These are phyloP conservation scores for Drosophila nigrodunni DNA, from an alignment of 1,140 invertebrate species.

Conservation along the genomic window DNA sequence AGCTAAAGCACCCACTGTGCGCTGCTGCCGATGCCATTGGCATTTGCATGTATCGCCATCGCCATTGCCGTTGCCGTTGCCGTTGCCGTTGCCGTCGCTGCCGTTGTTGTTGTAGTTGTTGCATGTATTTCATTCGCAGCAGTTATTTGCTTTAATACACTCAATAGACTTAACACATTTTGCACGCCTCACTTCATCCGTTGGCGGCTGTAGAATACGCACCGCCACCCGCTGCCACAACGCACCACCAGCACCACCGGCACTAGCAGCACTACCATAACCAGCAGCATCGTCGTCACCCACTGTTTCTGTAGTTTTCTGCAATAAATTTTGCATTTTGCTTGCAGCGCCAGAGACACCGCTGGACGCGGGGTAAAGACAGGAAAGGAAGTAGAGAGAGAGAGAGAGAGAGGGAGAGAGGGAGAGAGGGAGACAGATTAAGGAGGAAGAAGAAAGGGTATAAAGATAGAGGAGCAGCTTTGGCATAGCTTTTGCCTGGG, in stretches of 20 bases:
- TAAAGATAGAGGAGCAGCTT: slow-evolving; percentile 9
- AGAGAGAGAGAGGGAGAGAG: not conserved
- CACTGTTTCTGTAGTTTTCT: slow-evolving; percentile 68
- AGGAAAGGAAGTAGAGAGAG: no score
- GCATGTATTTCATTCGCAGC: slow-evolving; percentile 78
- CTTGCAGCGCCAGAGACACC: slow-evolving; percentile 64
- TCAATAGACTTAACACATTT: slow-evolving; percentile 83
- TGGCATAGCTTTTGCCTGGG: slow-evolving; percentile 22
- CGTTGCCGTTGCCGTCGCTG: not conserved
- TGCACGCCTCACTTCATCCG: slow-evolving; percentile 67
- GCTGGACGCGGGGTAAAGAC: slow-evolving; percentile 7
- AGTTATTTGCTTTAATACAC: slow-evolving; percentile 83
- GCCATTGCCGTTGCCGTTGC: slow-evolving; percentile 14
- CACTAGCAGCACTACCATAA: slow-evolving; percentile 4
- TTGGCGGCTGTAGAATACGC: not conserved
- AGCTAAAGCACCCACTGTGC: no score
- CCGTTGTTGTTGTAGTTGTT: slow-evolving; percentile 20
- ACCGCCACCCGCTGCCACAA: slow-evolving; percentile 3
- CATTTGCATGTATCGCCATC: slow-evolving; percentile 39
- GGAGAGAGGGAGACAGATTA: not conserved
- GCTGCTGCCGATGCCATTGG: slow-evolving; percentile 12
- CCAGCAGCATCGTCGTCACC: slow-evolving; percentile 19
- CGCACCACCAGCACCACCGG: slow-evolving; percentile 3
- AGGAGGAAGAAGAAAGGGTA: not conserved
- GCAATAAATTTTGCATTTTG: slow-evolving; percentile 82